Conservation (phyloP, 23 tunicate species). For the Ciona savignyi region DNA sequence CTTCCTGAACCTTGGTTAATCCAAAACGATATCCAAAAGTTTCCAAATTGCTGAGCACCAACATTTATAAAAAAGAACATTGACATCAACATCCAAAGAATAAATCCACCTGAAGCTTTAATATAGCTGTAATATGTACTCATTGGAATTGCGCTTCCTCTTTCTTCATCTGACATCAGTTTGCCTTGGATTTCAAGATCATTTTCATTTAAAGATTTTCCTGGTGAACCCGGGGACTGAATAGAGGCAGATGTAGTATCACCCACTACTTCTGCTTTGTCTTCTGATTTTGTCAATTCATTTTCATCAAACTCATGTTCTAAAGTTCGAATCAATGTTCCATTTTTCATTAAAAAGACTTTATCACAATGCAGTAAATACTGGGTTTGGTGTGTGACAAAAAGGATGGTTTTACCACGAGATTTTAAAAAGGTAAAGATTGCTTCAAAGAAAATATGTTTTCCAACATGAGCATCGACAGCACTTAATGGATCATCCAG, state of each 20-base stretch:
- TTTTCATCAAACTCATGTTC: slow-evolving; percentile 13
- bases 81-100: slow-evolving; percentile 9
- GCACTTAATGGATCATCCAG: slow-evolving; percentile 92
- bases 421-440: slow-evolving; percentile 26
- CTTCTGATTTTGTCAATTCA: background rate
- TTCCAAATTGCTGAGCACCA: slow-evolving; percentile 62
- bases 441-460: slow-evolving; percentile 42
- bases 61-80: slow-evolving; percentile 42
- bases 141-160: slow-evolving; percentile 26
- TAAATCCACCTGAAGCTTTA: slow-evolving; percentile 52
- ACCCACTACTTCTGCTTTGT: background rate
- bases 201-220: slow-evolving; percentile 6
- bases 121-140: slow-evolving; percentile 21
- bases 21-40: slow-evolving; percentile 71
- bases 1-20: slow-evolving; percentile 36
- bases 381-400: slow-evolving; percentile 75
- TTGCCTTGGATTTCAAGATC: slow-evolving; percentile 39
- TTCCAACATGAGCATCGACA: slow-evolving; percentile 90
- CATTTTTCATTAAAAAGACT: slow-evolving; percentile 41
- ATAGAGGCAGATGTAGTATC: background rate
- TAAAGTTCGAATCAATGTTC: slow-evolving; percentile 16
- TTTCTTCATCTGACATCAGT: slow-evolving; percentile 60
- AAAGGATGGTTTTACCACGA: slow-evolving; percentile 49
- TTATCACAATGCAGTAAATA: slow-evolving; percentile 64
- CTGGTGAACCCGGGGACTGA: background rate